phyloP scores from a whole-genome alignment of 2,797 vertebrate genomes.

The Synaphobranchus kaupii region DNA sequence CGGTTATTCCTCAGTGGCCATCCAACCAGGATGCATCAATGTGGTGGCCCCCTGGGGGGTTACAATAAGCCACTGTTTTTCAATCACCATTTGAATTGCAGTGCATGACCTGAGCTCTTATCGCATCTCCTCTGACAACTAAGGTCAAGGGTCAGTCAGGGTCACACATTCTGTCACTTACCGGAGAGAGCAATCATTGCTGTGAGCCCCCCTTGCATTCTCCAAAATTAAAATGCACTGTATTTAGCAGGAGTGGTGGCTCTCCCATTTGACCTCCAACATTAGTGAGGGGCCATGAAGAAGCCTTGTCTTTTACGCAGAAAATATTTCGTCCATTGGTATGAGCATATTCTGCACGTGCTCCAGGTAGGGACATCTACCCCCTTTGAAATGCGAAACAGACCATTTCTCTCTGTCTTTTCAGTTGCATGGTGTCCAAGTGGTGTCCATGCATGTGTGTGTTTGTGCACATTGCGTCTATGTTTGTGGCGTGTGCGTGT shows the following conservation, averaged over 20 bases:
- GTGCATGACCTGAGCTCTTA: neutral
- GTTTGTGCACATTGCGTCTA: neutral
- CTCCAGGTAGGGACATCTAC: neutral
- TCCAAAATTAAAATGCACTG: neutral
- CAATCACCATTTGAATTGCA: neutral
- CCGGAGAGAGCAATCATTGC: neutral
- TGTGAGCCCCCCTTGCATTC: neutral
- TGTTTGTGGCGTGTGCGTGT: neutral
- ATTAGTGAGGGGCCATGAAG: neutral
- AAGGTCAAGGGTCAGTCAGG: neutral
- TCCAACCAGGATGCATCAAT: neutral
- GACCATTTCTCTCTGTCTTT: neutral
- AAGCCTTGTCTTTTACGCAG: neutral
- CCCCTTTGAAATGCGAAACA: neutral
- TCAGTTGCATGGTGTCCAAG: neutral
- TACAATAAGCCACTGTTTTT: neutral
- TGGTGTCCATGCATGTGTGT: neutral
- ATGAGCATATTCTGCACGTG: neutral
- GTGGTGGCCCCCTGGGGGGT: neutral
- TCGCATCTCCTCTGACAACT: neutral
- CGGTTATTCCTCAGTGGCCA: neutral
- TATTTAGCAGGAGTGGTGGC: neutral
- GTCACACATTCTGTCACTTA: neutral
- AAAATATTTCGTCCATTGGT: neutral
- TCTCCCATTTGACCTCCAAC: neutral